Evolutionary conservation across 2,888 invertebrate species (phyloP).

Genomic region (Pycnomerus fuliginosus): DNA sequence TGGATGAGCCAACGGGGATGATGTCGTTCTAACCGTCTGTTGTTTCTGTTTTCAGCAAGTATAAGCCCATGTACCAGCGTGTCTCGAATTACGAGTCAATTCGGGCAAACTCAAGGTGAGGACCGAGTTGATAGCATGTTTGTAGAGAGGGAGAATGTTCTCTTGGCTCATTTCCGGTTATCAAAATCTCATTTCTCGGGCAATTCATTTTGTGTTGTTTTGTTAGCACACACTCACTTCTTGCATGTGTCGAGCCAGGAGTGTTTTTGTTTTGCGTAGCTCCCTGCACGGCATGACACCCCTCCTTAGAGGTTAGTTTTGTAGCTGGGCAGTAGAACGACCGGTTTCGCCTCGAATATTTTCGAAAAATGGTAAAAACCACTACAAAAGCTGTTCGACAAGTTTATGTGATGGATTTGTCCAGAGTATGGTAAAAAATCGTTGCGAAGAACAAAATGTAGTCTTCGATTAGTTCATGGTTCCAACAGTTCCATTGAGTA

Average conservation of each 20-base stretch:
- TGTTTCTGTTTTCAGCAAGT: constrained; percentile 60
- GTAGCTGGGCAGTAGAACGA: too few relatives aligned
- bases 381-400: too few relatives aligned
- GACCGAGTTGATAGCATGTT: constrained; percentile 38
- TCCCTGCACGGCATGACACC: not conserved
- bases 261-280: not conserved
- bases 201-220: constrained; percentile 24
- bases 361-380: too few relatives aligned
- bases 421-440: too few relatives aligned
- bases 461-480: too few relatives aligned
- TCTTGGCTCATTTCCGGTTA: constrained; percentile 29
- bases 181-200: constrained; percentile 5
- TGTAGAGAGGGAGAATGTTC: constrained; percentile 31
- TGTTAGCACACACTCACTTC: constrained; percentile 1
- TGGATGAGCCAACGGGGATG: constrained; percentile 19
- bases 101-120: constrained; percentile 60
- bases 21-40: constrained; percentile 25
- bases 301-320: too few relatives aligned
- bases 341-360: too few relatives aligned
- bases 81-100: constrained; percentile 61
- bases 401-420: too few relatives aligned
- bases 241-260: constrained; percentile 8
- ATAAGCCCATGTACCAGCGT: constrained; percentile 60
- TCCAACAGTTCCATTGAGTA: too few relatives aligned
- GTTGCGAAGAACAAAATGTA: too few relatives aligned